Percentiles rank a stretch among this genome's conserved stretches.
Evolutionary conservation across 2,113 vertebrate species (phyloP).

Genomic region (Eidolon helvum): DNA sequence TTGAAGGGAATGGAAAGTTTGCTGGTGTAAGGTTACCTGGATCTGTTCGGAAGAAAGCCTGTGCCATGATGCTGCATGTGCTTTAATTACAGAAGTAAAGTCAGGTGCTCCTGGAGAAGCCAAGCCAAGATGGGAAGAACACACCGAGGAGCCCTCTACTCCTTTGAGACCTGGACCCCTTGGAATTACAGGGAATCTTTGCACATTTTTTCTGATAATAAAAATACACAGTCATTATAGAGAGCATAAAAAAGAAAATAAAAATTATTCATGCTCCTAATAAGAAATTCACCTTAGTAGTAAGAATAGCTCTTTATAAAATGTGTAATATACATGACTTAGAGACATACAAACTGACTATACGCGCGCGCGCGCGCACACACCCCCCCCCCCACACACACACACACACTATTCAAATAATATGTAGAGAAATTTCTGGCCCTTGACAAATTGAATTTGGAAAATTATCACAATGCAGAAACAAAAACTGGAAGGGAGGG

Average conservation of each 20-base stretch:
- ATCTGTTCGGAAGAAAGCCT: not conserved
- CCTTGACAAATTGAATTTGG: not conserved
- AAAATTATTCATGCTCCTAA: not conserved
- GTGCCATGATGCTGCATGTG: fast-evolving
- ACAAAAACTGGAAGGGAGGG: not conserved
- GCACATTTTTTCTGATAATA: not conserved
- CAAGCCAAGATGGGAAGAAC: not conserved
- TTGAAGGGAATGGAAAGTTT: not conserved
- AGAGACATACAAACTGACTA: not conserved
- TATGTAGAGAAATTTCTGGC: not conserved
- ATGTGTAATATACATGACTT: not conserved
- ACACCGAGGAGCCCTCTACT: not conserved
- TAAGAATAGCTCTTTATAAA: not conserved
- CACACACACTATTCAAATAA: not conserved
- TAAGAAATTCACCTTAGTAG: not conserved
- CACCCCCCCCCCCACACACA: too few species aligned
- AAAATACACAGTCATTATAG: not conserved
- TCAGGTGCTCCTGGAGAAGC: not conserved
- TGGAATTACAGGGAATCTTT: not conserved
- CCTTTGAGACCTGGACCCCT: not conserved
- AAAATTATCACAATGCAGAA: not conserved
- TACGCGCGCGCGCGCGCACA: too few species aligned
- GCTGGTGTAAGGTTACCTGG: fast-evolving
- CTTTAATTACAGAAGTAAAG: fast-evolving
- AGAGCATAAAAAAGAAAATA: not conserved